A percentile compares a stretch with the other conserved stretches of the same genome.
phyloP scores from a whole-genome alignment of 2,888 invertebrate genomes.

The Caenorhabditis wallacei region DNA sequence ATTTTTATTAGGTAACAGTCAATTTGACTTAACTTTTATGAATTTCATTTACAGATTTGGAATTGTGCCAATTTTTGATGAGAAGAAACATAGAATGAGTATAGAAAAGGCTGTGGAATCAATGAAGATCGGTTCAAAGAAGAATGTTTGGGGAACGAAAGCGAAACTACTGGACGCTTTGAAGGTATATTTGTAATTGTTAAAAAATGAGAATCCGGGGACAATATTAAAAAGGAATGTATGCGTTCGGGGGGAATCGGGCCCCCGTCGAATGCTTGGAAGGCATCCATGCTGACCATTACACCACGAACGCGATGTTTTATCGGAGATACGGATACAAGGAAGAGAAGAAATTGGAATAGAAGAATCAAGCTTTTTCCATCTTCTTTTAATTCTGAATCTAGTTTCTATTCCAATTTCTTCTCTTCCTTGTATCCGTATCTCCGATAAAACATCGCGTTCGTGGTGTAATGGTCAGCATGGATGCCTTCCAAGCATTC shows the following conservation, averaged over 20 bases:
- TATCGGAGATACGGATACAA: background rate
- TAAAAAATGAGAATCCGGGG: background rate
- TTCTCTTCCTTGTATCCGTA: background rate
- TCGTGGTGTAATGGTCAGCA: constrained; percentile 79
- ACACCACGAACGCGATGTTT: constrained; percentile 68
- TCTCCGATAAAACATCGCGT: constrained; percentile 57
- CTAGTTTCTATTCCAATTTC: background rate
- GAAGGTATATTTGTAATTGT: constrained; percentile 3
- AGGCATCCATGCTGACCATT: constrained; percentile 78
- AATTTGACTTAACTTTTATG: too few species aligned
- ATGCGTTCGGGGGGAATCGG: constrained; percentile 76
- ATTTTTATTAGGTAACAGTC: constrained; percentile 36
- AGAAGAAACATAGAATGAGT: constrained; percentile 12
- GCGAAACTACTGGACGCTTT: constrained; percentile 20
- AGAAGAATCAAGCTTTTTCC: background rate
- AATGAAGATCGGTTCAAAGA: background rate
- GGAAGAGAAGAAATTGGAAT: background rate
- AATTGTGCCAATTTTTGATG: constrained; percentile 39
- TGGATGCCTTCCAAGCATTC: constrained; percentile 79
- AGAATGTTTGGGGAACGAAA: constrained; percentile 22
- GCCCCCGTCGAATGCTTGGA: constrained; percentile 78
- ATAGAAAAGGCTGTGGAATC: constrained; percentile 21
- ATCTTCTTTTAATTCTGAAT: background rate
- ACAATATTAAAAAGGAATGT: constrained; percentile 1
- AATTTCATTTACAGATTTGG: constrained; percentile 45